Conservation (phyloP, 1,140 invertebrate species). For the Papilio helenus region DNA sequence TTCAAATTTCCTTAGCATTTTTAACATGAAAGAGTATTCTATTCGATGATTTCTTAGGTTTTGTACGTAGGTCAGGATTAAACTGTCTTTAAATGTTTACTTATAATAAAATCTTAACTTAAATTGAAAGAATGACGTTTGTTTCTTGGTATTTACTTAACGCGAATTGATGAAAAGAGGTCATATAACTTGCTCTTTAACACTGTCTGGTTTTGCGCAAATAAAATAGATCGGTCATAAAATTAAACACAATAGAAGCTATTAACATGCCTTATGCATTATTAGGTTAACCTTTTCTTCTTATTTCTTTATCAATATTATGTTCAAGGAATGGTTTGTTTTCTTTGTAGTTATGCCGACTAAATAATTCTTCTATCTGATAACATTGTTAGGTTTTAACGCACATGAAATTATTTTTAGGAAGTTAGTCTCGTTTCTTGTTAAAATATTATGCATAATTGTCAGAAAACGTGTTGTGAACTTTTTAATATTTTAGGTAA, state of each 20-base stretch:
- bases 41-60: too few species aligned
- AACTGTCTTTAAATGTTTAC: too few species aligned
- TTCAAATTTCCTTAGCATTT: neutral
- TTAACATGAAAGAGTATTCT: too few species aligned
- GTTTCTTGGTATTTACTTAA: neutral
- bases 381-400: slow-evolving; percentile 57
- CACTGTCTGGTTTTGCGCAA: slow-evolving; percentile 46
- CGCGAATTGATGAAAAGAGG: neutral
- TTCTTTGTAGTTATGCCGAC: slow-evolving; percentile 56
- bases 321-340: neutral
- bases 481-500: neutral
- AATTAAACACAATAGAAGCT: neutral
- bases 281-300: neutral
- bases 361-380: slow-evolving; percentile 37
- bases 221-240: neutral
- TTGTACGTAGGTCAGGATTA: too few species aligned
- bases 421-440: neutral
- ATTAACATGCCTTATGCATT: neutral
- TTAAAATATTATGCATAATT: neutral
- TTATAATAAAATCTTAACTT: neutral
- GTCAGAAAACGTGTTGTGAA: neutral
- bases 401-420: slow-evolving; percentile 26
- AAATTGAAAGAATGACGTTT: too few species aligned
- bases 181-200: neutral
- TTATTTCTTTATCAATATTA: neutral